These are phyloP conservation scores for Crocuta crocuta DNA, from an alignment of 2,113 vertebrate species.

Conservation along the genomic window DNA sequence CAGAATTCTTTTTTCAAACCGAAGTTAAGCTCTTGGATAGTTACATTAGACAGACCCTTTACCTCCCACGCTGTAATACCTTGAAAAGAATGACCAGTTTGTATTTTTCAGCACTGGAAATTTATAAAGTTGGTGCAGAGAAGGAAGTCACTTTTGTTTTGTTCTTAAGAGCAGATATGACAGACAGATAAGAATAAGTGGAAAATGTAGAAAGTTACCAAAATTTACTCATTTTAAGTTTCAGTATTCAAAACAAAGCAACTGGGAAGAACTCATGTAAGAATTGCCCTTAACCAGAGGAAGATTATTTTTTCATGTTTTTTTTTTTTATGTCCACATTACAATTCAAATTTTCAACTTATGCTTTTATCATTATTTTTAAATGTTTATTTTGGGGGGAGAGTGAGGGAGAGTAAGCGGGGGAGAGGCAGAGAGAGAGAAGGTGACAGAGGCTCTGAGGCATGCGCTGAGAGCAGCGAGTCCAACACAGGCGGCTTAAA, in stretches of 20 bases:
- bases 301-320: neutral
- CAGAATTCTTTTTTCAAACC: conserved; percentile 19
- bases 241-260: conserved; percentile 36
- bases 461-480: no score
- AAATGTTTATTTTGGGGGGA: no score
- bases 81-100: conserved; percentile 18
- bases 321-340: neutral
- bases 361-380: conserved; percentile 32
- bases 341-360: conserved; percentile 57
- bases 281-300: conserved; percentile 13
- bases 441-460: no score
- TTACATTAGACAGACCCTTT: neutral
- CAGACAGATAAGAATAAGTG: neutral
- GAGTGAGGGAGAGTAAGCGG: no score
- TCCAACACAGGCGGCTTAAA: no score
- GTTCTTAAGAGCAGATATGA: conserved; percentile 3
- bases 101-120: conserved; percentile 51
- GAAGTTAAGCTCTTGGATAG: conserved; percentile 35
- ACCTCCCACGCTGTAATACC: neutral
- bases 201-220: conserved; percentile 45
- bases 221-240: conserved; percentile 53
- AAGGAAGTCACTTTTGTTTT: conserved; percentile 10
- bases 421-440: no score
- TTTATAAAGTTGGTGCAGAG: neutral
- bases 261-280: conserved; percentile 24